Evolutionary conservation across 1,140 invertebrate genomes (phyloP), one percentile per base, ranked within the genome.

Genomic region (Drosophila oshimai): DNA sequence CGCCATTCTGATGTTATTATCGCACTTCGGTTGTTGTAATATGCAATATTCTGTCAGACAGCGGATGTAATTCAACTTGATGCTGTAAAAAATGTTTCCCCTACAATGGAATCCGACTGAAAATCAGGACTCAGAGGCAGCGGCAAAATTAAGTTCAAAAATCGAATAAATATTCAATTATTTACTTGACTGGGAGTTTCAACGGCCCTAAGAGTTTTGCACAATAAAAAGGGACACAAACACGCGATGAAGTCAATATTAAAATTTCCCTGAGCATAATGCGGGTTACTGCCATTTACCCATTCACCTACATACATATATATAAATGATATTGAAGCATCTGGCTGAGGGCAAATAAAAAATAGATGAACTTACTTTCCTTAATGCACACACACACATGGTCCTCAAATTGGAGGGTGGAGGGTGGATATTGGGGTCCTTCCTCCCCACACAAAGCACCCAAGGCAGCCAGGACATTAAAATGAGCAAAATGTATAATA

Each of bases 151-250:
- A 71, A 78, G 39, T 71, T 55, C 6, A 26, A 54, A 74, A 67
- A 71, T 75, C 55, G 44, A 79, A 79, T 86, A 84, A 86, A 86
- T 79, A 79, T 79, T 84, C 65, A 79, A 79, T 86, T 74, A 83
- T 78, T 71, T 50, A 68, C 29, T 45, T 42, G 33, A 20, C 58
- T 54, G 60, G 24, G 49, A 64, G 54, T 41, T 45, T 57, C 41
- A 29, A 46, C 17, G 54, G 24, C 10, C 7, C 34, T 18, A 13
- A 55, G 36, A 57, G 15, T 20, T 50, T 36, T 7, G 2, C 28
- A 71, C 54, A 73, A 64, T 33, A 17, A 22, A 53, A 36, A 22
- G 28, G 36, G 57, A 37, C 34, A 49, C 26, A 29, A 37, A 9
- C 24, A 46, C 13, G 20, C 33, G 20, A 18, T 17, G 41, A 12